Evolutionary conservation across 2,888 invertebrate genomes (phyloP), one percentile per base, ranked within the genome.

Genomic region (Pristionchus exspectatus): DNA sequence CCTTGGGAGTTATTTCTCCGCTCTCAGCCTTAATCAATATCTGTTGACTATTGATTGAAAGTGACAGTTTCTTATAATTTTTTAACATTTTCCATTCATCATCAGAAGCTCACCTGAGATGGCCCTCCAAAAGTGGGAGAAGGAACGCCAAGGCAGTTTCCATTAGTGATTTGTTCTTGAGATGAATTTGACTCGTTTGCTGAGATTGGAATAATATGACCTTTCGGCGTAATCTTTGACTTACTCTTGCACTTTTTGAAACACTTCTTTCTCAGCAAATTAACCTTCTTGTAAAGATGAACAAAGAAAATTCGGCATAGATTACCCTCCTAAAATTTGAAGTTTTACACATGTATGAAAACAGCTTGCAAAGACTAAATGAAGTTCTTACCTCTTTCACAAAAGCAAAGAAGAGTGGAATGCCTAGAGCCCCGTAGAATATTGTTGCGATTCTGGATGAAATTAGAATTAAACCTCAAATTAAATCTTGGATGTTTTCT

Each of bases 321-420:
- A 44, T 88, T 81, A 33, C 56, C 69, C 72, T 56, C 69, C 81
- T 81, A 27, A 14, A 81, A 50, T 16, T 54, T 30, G 7, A 69
- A 24, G 30, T 69, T 56, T 63, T n/a, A 38, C 38, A 38, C 38
- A 3, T 3, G 63, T 33, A 44, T 44, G 18, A 9, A 30, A 63
- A n/a, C 33, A 24, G 38, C 12, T 14, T 54, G 21, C 38, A 27
- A 27, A 12, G 10, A 33, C n/a, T 56, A 7, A 27, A n/a, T n/a
- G 33, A n/a, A n/a, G 21, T 4, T 44, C 44, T 4, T 4, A 81
- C 81, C 44, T 86, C 90, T 88, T 94, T 94, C n/a, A 94, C 91
- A 87, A 94, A 93, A 2, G 93, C 94, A 87, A 94, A 94, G 89
- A 94, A 94, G n/a, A 94, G 90, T 18, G 94, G 92, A 86, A 93